Evolutionary conservation across 2,888 invertebrate species (phyloP), one percentile per base, ranked within the genome.

Genomic region (Morpho achilles): DNA sequence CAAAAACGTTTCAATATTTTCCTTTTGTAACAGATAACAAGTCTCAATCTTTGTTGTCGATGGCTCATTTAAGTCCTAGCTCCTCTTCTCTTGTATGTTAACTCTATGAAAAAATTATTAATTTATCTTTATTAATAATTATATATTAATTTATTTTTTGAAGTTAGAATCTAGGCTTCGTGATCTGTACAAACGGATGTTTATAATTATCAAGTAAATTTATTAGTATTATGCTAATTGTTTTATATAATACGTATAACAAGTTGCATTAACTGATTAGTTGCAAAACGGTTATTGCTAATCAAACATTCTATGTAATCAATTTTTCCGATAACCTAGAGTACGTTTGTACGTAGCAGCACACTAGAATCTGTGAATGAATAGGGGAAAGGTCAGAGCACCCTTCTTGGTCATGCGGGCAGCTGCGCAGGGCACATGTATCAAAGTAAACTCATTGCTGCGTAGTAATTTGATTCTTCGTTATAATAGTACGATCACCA

Each of bases 311-410:
- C 23, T 51, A 22, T 42, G 10, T n/a, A 23, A 53, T 53, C 53
- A 42, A 48, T 42, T 50, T 39, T 52, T 46, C 46, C 47, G 64
- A 65, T 65, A 65, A 65, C 64, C 63, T 51, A 47, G 7, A 50
- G 45, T 47, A 53, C 50, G 58, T 52, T 64, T 57, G 59, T 32
- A 32, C 32, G 32, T 61, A 53, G 46, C 49, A 60, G 62, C 63
- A 51, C 56, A 56, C 56, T 56, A 63, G 57, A 70, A 72, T 73
- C 71, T 71, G 67, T 77, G 76, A 77, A 77, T 77, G 77, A 71
- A 73, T 69, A 62, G 64, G 64, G 60, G 63, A 69, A 46, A 62
- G 72, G 70, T 73, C 72, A 65, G 60, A 70, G 62, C 67, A 70
- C 69, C 70, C 71, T 68, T 60, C 57, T 68, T 69, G 70, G 72